Percentiles rank a stretch among this genome's conserved stretches.
Conservation (phyloP, 2,113 vertebrate genomes). For the Aphyosemion australe region DNA sequence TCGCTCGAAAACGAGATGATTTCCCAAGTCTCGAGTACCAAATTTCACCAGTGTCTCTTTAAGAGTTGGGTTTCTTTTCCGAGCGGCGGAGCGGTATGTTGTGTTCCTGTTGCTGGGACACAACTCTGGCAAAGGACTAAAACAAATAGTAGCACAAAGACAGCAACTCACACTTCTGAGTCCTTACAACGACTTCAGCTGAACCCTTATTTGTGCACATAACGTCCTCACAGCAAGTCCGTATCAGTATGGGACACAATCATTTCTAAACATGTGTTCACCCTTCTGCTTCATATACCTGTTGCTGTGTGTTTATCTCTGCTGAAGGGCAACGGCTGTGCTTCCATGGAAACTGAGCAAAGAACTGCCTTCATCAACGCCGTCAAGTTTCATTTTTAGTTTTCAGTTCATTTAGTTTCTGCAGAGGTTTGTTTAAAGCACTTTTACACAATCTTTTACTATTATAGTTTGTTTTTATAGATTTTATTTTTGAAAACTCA, state of each 20-base stretch:
- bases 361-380: neutral
- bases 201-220: neutral
- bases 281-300: neutral
- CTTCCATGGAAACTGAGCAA: neutral
- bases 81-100: neutral
- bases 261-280: neutral
- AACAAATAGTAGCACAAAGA: slow-evolving; percentile 9
- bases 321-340: neutral
- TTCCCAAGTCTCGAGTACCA: slow-evolving; percentile 12
- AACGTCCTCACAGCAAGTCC: neutral
- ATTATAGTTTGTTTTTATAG: no score
- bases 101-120: slow-evolving; percentile 15
- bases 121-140: slow-evolving; percentile 1
- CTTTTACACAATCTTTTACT: no score
- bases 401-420: neutral
- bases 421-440: no score
- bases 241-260: neutral
- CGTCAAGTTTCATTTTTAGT: neutral
- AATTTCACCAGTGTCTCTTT: neutral
- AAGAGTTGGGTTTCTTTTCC: neutral
- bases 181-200: neutral
- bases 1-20: no score
- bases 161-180: slow-evolving; percentile 2
- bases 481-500: no score
- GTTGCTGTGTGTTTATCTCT: neutral